Base-by-base conservation (phyloP, 2,888 invertebrate species). In the Platycheirus rosarum region DNA sequence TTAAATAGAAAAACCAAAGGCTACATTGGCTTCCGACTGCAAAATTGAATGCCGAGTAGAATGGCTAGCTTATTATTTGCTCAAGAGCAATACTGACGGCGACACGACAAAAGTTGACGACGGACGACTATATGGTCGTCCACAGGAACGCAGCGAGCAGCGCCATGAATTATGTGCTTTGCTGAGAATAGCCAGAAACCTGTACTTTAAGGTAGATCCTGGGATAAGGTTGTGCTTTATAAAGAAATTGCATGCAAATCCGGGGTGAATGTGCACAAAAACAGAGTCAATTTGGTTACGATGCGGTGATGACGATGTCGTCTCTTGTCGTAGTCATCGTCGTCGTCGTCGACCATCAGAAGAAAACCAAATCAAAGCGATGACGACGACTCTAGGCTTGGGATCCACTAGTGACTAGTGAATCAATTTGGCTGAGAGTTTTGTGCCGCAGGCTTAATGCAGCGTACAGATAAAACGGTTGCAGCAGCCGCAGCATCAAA, bases 241-340 rank as follows among this genome's bases (percentile, higher is more conserved):
- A 63, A 55, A 74, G 16, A 13, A 44, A 53, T 49, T 48, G 18
- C 53, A 82, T 82, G 82, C 82, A 82, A 82, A 82, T 77, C 82
- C 82, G 77, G 77, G 77, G 77, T 82, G 82, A 82, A 82, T 82
- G 82, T 71, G 71, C 82, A 82, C 35, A 37, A 55, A 55, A 37
- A n/a, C n/a, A n/a, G n/a, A 80, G 62, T 77, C 77, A 66, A 65
- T 49, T 48, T 32, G 60, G 60, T 42, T 44, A 44, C 44, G 60
- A 60, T 60, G 60, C 26, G 16, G 16, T n/a, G 37, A 13, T 29
- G 70, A 48, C 55, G 69, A 76, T 48, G 32, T 16, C 46, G 35
- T 49, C n/a, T n/a, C n/a, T n/a, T n/a, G n/a, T n/a, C n/a, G n/a
- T n/a, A n/a, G n/a, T n/a, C 55, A 29, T 35, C 26, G 20, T n/a